Conservation (phyloP, 2,888 invertebrate genomes). For the Dryobota labecula region DNA sequence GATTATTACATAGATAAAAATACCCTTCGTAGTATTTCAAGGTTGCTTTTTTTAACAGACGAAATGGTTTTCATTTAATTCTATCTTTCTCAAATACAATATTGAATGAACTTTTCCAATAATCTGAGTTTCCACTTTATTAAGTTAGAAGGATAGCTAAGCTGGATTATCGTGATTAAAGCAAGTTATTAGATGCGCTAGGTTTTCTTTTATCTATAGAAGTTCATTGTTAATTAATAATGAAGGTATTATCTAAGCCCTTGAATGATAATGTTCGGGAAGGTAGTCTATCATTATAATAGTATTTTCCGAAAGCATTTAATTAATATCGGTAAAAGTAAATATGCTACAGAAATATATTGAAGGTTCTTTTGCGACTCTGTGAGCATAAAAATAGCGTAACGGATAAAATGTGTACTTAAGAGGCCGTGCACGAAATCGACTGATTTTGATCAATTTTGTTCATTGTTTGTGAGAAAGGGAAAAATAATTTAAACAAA, state of each 20-base stretch:
- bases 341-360: background rate
- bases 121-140: slow-evolving; percentile 36
- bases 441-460: too few species aligned
- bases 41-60: slow-evolving; percentile 21
- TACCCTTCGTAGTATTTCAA: slow-evolving; percentile 24
- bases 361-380: background rate
- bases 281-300: slow-evolving; percentile 1
- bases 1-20: slow-evolving; percentile 47
- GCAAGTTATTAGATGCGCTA: background rate
- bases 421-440: too few species aligned
- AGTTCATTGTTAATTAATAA: slow-evolving; percentile 22
- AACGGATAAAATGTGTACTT: background rate
- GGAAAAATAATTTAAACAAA: too few species aligned
- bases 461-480: too few species aligned
- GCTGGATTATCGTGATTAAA: slow-evolving; percentile 20
- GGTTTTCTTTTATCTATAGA: slow-evolving; percentile 16
- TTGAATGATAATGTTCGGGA: background rate
- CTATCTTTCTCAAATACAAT: slow-evolving; percentile 38
- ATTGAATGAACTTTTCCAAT: slow-evolving; percentile 40
- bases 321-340: background rate
- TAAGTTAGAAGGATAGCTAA: slow-evolving; percentile 25
- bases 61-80: slow-evolving; percentile 41
- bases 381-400: background rate
- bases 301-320: background rate
- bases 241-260: background rate